Base-by-base conservation (phyloP, 1,140 invertebrate genomes). In the Drosophila teissieri region DNA sequence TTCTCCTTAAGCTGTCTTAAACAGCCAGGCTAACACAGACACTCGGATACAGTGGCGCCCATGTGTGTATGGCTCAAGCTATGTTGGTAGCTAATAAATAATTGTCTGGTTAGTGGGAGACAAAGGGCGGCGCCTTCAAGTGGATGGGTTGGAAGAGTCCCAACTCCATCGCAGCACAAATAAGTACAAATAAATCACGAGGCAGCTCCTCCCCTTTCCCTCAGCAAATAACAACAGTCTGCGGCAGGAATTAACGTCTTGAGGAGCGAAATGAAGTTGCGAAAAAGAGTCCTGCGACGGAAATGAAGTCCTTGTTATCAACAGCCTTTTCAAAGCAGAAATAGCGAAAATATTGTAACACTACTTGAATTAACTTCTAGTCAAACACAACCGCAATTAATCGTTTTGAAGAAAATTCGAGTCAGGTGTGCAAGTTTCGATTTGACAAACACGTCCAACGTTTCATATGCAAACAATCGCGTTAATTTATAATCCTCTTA, bases 171-270 rank as follows among this genome's bases (percentile, higher is more conserved):
- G 40, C 61, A 40, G 64, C 68, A 78, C 68, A 86, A 85, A 86
- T 86, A 81, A 81, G 83, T 72, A 55, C 65, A 72, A 67, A 85
- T 85, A 85, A 85, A 85, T 85, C 82, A 85, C 86, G 82, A 60
- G 72, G 24, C 11, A 34, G 15, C 36, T 27, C 10, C 64, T 15
- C 17, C 27, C 19, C 6, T 4, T 37, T 51, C 14, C 5, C 24
- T 42, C 12, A 2, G 19, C 36, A 36, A 44, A 55, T 54, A 62
- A 68, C 24, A 58, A 81, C 63, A 75, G 61, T 86, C 56, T 54
- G 49, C 51, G 74, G 42, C 42, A 34, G 61, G 78, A 86, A 80
- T 78, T 80, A 81, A 81, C 82, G 81, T 80, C 62, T 64, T 51
- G 52, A 22, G 11, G 14, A 10, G 10, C 6, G 4, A 15, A 40